These are phyloP conservation scores for Ornithorhynchus anatinus DNA, from an alignment of 2,113 vertebrate genomes.

Conservation along the genomic window DNA sequence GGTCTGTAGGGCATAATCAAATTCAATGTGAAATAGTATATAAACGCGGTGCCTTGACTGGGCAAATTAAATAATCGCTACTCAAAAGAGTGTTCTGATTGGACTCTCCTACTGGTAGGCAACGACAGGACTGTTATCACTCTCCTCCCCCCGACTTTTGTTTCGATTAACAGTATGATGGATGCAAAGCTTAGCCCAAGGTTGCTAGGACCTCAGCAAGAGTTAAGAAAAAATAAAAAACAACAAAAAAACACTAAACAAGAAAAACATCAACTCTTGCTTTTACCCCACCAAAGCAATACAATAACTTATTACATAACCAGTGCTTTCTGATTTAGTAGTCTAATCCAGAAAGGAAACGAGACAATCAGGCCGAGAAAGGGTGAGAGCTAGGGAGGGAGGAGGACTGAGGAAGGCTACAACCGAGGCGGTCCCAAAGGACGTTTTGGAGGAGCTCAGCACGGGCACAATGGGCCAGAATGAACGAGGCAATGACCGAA, in stretches of 20 bases:
- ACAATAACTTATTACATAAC: constrained; percentile 84
- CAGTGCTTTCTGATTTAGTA: constrained; percentile 77
- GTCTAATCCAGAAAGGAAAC: constrained; percentile 61
- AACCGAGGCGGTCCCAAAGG: constrained; percentile 17
- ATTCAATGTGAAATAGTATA: constrained; percentile 90
- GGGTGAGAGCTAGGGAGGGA: not conserved
- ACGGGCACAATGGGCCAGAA: constrained; percentile 39
- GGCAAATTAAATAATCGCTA: constrained; percentile 85
- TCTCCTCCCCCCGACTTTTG: constrained; percentile 59
- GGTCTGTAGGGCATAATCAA: constrained; percentile 86
- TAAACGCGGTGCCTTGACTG: constrained; percentile 82
- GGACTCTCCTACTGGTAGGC: constrained; percentile 86
- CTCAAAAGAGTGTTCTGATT: constrained; percentile 82
- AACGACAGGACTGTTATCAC: constrained; percentile 69
- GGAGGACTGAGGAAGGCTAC: not conserved
- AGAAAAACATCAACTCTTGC: constrained; percentile 78
- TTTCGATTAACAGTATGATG: constrained; percentile 73
- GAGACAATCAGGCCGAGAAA: constrained; percentile 27
- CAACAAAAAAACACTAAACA: constrained; percentile 73
- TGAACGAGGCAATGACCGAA: constrained; percentile 58
- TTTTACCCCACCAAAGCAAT: constrained; percentile 86
- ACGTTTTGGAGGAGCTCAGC: not conserved
- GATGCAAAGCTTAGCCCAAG: constrained; percentile 76
- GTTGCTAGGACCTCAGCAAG: constrained; percentile 73
- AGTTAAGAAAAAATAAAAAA: constrained; percentile 74